Conservation (phyloP, 1,140 invertebrate genomes). For the Oedothorax gibbosus region DNA sequence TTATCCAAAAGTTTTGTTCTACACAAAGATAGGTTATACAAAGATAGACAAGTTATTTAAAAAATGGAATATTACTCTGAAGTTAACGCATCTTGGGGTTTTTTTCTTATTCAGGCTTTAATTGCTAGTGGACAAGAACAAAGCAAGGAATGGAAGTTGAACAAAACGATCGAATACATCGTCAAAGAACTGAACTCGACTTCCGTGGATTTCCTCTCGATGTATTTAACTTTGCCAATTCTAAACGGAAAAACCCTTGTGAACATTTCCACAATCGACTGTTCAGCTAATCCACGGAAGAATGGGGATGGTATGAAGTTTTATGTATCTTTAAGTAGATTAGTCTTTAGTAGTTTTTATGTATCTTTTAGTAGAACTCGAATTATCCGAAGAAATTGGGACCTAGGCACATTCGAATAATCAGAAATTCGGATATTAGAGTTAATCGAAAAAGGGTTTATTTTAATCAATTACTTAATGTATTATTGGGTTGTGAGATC, state of each 20-base stretch:
- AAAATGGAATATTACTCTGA: not conserved
- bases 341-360: no score
- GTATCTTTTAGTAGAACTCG: no score
- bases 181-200: constrained; percentile 33
- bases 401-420: no score
- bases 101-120: constrained; percentile 12
- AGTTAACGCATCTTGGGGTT: not conserved
- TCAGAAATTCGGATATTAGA: no score
- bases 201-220: constrained; percentile 15
- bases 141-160: constrained; percentile 4
- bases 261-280: constrained; percentile 15
- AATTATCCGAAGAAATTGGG: no score
- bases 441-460: no score
- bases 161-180: constrained; percentile 12
- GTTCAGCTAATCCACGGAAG: constrained; percentile 1
- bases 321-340: not conserved
- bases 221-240: constrained; percentile 16
- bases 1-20: not conserved
- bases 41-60: not conserved
- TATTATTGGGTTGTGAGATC: no score
- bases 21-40: not conserved
- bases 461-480: no score
- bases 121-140: constrained; percentile 1
- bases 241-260: constrained; percentile 30
- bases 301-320: not conserved